Percentiles rank a stretch among this genome's conserved stretches.
phyloP scores from a whole-genome alignment of 2,113 vertebrate species.

The Pelusios castaneus region DNA sequence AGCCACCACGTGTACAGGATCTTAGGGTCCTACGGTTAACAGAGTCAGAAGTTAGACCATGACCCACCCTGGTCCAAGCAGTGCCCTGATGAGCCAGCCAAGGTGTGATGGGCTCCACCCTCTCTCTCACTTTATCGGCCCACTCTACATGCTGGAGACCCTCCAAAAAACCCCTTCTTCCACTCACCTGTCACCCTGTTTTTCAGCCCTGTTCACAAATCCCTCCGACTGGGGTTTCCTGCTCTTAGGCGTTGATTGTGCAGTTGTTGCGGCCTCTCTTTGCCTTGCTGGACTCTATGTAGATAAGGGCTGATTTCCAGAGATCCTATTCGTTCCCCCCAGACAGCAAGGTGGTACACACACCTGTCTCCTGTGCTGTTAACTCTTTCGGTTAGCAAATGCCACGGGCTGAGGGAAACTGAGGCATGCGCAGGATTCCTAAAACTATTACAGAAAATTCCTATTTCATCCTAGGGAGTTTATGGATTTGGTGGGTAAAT shows the following conservation, averaged over 20 bases:
- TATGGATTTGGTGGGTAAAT: background rate
- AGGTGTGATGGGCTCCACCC: no score
- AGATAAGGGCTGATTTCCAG: background rate
- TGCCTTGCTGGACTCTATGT: background rate
- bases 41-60: no score
- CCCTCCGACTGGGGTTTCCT: background rate
- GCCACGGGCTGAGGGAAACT: background rate
- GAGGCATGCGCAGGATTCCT: background rate
- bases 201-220: no score
- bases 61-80: no score
- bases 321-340: background rate
- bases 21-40: no score
- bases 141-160: no score
- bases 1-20: no score
- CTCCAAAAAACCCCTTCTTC: no score
- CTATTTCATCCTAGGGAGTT: background rate
- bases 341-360: background rate
- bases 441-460: background rate
- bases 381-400: no score
- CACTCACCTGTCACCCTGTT: no score
- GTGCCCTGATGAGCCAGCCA: no score
- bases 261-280: background rate
- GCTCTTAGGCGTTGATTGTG: background rate
- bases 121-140: no score
- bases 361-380: background rate